Evolutionary conservation across 2,113 vertebrate species (phyloP), one percentile per base, ranked within the genome.

Genomic region (Brachirus orientalis): DNA sequence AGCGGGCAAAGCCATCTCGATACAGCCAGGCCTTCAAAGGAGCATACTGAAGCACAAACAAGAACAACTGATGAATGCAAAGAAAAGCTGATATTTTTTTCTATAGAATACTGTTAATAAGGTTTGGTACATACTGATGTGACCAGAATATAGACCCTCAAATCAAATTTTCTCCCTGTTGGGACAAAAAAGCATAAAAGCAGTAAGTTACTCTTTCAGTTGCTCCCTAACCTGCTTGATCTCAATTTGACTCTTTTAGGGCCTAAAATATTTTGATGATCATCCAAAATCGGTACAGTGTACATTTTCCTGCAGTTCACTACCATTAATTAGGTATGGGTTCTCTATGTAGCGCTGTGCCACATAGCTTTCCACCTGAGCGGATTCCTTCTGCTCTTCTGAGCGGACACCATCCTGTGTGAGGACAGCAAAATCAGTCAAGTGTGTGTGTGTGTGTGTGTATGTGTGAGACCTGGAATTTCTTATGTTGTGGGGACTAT

Each of bases 301-400:
- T 6, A 1, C 35, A 45, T 66, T 35, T 66, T 62, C 3, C 41
- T 13, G 46, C 17, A 44, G 14, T 65, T 51, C 7, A 48, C 64
- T 59, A 95, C 96, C 95, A 85, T 93, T 93, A 36, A 98, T 95
- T 22, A 98, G 85, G 83, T 97, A 97, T 3, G 96, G 96, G 52
- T 96, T 96, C 83, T 97, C 95, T 13, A 98, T 94, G 37, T 97
- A 97, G 38, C 94, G 93, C 72, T 97, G 96, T 18, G 91, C 95
- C 14, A 98, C 95, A 0, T 97, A 97, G 83, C 86, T 95, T 87
- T 97, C 95, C 78, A 96, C 93, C 1, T 94, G 93, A 38, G 88
- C 77, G 47, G 94, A 93, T 19, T 96, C 95, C 82, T 88, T 95
- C 84, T 94, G 94, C 51, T 97, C 95, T n/a, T 96, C 96, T 17